Evolutionary conservation across 2,888 invertebrate species (phyloP), one percentile per base, ranked within the genome.

Genomic region (Abrostola tripartita): DNA sequence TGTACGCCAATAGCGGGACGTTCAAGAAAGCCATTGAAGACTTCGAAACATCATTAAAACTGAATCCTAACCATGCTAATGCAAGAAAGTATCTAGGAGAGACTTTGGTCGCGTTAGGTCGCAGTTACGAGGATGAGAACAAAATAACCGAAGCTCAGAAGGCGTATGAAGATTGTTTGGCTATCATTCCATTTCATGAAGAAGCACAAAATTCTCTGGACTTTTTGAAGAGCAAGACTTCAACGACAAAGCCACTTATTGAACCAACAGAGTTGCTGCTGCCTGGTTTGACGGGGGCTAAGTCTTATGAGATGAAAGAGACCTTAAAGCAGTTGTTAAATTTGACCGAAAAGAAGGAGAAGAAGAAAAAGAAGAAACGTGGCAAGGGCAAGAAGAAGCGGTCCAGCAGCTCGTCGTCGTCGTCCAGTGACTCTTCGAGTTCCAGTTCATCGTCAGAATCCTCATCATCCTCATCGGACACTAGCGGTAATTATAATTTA

Each of bases 21-120:
- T 99, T 98, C 91, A 97, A 97, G 81, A 98, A 98, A 88, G 99
- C 99, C 0, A 97, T 99, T 75, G 98, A 98, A 81, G 99, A 99
- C 89, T 98, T 99, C 90, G 98, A 99, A 91, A 97, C 97, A 35
- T 99, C 99, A 5, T 90, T 99, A 44, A 97, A 97, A 88, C 90
- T 98, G 50, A 98, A 99, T 91, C 97, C 97, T 0, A 97, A 96
- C 71, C 99, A 99, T 90, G 97, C 97, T 1, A 99, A 99, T 92
- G 99, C 99, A 40, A 96, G 98, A 63, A 98, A 98, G 89, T 99
- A 99, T 92, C 96, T 98, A 95, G 97, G 98, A 40, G 98, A 99
- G 90, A 99, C 99, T 0, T 92, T 98, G 51, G 97, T 98, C 0
- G 99, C 98, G 0, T 93, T 98, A 55, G 99, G 98, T 41, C 96